Base-by-base conservation (phyloP, 1,140 invertebrate genomes). In the Condylostylus longicornis region DNA sequence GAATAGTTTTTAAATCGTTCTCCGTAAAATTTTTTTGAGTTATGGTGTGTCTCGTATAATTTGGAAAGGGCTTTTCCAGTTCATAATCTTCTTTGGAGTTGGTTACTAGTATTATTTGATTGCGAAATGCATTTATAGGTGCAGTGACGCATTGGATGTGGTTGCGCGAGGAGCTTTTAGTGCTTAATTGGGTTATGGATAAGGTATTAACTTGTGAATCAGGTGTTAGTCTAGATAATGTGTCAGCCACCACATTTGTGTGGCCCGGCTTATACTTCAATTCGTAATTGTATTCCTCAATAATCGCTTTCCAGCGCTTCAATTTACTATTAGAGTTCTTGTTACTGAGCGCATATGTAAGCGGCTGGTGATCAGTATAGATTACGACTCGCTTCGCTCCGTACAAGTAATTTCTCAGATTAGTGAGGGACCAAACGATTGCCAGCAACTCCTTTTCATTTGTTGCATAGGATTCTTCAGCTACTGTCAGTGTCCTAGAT, bases 351-450 rank as follows among this genome's bases (percentile, higher is more conserved):
- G 68, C 40, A 49, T 54, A 67, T 32, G 37, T 45, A 17, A 67
- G 44, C 3, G 60, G 54, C 40, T 54, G 50, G 38, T 69, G 50
- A 31, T 57, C 47, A 7, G 47, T 53, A 7, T 45, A 32, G 8
- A 50, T 45, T 38, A 35, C 44, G 9, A 53, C 47, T 40, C 51
- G 46, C 10, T 32, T 27, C 20, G 44, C 46, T 23, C 46, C 46
- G 19, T 47, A 50, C 18, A 56, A 31, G 42, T 54, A 58, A 21
- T 47, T 48, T 23, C 48, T 37, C 23, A 64, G 61, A 23, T 57
- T 40, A 28, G 43, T 54, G 5, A 51, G 29, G 10, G 50, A 62
- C 47, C 54, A 72, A 2, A 69, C 39, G 5, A 74, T 61, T n/a
- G 37, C 42, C 18, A 51, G 32, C n/a, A 48, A 43, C 32, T 52